Evolutionary conservation across 2,888 invertebrate species (phyloP).

Genomic region (Tupiocoris notatus): DNA sequence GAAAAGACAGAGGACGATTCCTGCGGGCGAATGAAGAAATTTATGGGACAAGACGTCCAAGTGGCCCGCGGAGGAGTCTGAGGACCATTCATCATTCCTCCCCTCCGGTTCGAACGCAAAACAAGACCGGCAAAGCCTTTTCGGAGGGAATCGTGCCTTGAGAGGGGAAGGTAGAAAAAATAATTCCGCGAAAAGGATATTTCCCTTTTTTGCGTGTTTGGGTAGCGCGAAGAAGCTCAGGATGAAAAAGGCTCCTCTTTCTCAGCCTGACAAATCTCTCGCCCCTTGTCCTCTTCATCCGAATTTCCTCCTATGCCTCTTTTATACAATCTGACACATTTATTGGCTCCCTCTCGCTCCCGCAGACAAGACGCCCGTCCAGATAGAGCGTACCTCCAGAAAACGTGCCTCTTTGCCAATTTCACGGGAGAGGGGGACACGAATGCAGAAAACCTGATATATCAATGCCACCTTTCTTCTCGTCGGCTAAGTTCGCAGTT

Average conservation of each 20-base stretch:
- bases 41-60: slow-evolving; percentile 1
- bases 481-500: background rate
- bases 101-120: slow-evolving; percentile 1
- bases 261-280: slow-evolving; percentile 22
- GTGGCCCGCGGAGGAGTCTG: background rate
- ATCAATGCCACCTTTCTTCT: slow-evolving; percentile 26
- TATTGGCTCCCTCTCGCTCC: slow-evolving; percentile 19
- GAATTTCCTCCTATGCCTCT: slow-evolving; percentile 13
- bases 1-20: background rate
- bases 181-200: background rate
- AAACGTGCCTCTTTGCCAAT: slow-evolving; percentile 40
- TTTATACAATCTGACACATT: slow-evolving; percentile 40
- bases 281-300: slow-evolving; percentile 4
- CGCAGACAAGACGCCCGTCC: background rate
- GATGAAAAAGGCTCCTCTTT: slow-evolving; percentile 8
- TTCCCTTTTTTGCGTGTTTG: background rate
- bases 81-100: background rate
- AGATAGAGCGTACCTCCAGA: background rate
- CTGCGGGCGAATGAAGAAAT: slow-evolving; percentile 5
- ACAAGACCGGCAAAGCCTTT: background rate
- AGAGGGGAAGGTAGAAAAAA: background rate
- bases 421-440: slow-evolving; percentile 35
- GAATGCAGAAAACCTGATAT: slow-evolving; percentile 41
- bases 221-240: background rate
- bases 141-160: background rate